Evolutionary conservation across 2,113 vertebrate species (phyloP), one percentile per base, ranked within the genome.

Genomic region (Nibea coibor): DNA sequence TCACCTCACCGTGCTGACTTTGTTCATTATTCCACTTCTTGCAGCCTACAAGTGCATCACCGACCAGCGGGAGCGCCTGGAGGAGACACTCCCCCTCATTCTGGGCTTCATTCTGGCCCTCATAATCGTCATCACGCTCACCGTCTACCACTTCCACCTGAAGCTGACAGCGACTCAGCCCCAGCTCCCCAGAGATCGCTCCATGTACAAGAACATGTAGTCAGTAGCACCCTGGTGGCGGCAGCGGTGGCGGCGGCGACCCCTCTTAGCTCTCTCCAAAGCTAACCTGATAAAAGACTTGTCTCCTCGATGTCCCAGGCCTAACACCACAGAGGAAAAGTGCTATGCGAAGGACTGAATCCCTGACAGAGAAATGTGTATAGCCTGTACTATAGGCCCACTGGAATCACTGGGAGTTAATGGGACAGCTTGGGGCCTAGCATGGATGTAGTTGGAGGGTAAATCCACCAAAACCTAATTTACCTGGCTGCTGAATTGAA

Each of bases 191-290:
- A 90, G 96, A 66, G 98, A 99, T 91, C 96, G 97, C 90, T 97
- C 97, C 79, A 95, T 98, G 84, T 99, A 99, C 91, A 99, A 99
- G 88, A 97, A 99, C 94, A 99, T 99, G 98, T 99, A 96, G 79
- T 12, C 63, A 7, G 48, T 63, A 42, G 66, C 66, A 10, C 56
- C 7, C 43, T 17, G 10, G 10, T 12, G 31, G 24, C 54, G 50
- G 24, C 63, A 9, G 48, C 20, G 10, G 10, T 10, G 31, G 24
- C 58, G 50, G 26, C 63, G 20, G 56, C 56, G 14, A 24, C 56
- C 28, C 72, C 65, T 70, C 62, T 72, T 80, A 45, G 81, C 87
- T 75, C 69, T 72, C 62, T 69, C 61, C 78, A 80, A 87, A 85
- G 84, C 75, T 66, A 67, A 72, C 87, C 78, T 62, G 53, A 72